Percentiles rank a stretch among this genome's conserved stretches.
Evolutionary conservation across 2,797 vertebrate species (phyloP).

Genomic region (Chrysolophus pictus): DNA sequence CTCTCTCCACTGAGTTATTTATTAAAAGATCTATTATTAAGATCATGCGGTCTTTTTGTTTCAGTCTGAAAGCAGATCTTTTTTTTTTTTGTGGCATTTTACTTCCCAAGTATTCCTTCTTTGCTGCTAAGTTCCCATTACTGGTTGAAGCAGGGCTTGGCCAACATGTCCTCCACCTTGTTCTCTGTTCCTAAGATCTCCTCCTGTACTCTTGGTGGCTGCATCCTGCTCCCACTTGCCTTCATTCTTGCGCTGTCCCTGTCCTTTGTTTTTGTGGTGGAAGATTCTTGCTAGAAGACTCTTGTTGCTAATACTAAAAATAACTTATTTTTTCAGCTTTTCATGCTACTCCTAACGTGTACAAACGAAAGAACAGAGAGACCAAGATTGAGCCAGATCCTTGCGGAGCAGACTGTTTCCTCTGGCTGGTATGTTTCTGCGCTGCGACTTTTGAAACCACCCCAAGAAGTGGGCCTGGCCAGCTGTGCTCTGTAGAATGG

Average conservation of each 20-base stretch:
- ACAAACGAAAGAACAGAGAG: conserved; percentile 96
- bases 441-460: not conserved
- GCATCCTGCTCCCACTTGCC: not conserved
- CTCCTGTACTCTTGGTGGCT: not conserved
- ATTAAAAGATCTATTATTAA: conserved; percentile 46
- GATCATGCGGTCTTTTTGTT: conserved; percentile 25
- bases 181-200: not conserved
- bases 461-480: not conserved
- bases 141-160: not conserved
- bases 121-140: rapidly evolving
- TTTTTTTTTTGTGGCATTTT: not conserved
- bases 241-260: not conserved
- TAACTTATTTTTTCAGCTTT: conserved; percentile 85
- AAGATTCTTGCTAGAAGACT: not conserved
- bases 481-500: not conserved
- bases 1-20: conserved; percentile 51
- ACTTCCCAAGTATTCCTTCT: not conserved
- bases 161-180: rapidly evolving
- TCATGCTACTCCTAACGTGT: conserved; percentile 95
- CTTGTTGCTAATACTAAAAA: conserved; percentile 17
- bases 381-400: conserved; percentile 94
- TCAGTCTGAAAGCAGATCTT: conserved; percentile 46
- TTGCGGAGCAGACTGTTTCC: conserved; percentile 93
- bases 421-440: conserved; percentile 87
- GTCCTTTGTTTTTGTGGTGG: not conserved